Base-by-base conservation (phyloP, 2,888 invertebrate genomes). In the Noctua janthina region DNA sequence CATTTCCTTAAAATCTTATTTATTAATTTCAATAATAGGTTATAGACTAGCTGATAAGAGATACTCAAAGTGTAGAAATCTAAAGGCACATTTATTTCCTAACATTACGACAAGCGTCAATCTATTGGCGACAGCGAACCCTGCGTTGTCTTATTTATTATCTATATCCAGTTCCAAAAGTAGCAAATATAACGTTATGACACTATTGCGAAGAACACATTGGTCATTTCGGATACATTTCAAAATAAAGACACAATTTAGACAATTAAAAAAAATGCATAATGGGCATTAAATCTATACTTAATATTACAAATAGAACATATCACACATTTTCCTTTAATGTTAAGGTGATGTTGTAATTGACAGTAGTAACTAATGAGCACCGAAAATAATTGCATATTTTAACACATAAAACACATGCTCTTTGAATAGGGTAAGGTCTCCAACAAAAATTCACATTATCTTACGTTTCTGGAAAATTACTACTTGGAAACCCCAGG, bases 11-110 rank as follows among this genome's bases (percentile, higher is more conserved):
- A 77, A 83, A 81, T 78, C 70, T 75, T 80, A 78, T 51, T 35
- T 64, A 78, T 81, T 83, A 74, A 83, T 83, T 87, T 81, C 81
- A 86, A 76, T 80, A 68, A 71, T 79, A 82, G 69, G 78, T 78
- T 84, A 82, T 39, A 80, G 90, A 90, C 89, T 90, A 90, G 89
- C 73, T 81, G 76, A 66, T 83, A 83, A 80, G 87, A 90, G 79
- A 87, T 90, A 84, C 80, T 72, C 54, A 74, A 83, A 74, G 82
- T 70, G 23, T 72, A 80, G 71, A 76, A 75, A 75, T 79, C 64
- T 67, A 76, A 78, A 85, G 82, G 79, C 82, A 89, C 85, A 70
- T 87, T 74, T n/a, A 20, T 74, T 79, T 74, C 68, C 56, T 82
- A 74, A 76, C 1, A 74, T 76, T 64, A 73, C 56, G 64, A 78